Evolutionary conservation across 2,797 vertebrate genomes (phyloP).

Genomic region (Megalops cyprinoides): DNA sequence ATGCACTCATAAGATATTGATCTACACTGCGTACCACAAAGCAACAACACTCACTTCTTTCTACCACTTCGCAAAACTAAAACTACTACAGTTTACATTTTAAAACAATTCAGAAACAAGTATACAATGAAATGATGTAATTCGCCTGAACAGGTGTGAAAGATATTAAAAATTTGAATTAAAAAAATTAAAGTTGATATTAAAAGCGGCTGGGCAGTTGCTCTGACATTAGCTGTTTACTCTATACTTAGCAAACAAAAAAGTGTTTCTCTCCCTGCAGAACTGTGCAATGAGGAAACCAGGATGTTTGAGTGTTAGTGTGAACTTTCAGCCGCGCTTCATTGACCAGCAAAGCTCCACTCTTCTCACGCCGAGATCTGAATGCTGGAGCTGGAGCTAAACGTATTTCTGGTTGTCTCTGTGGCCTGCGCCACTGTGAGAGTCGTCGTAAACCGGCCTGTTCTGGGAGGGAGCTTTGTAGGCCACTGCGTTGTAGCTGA

Average conservation of each 20-base stretch:
- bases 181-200: too few species aligned
- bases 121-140: background rate
- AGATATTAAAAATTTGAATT: background rate
- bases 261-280: constrained; percentile 27
- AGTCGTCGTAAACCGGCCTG: constrained; percentile 32
- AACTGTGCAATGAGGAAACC: constrained; percentile 16
- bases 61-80: background rate
- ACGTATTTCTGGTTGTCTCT: constrained; percentile 51
- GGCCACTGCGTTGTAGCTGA: constrained; percentile 58
- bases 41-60: background rate
- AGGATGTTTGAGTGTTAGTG: background rate
- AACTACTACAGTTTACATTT: background rate
- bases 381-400: constrained; percentile 33
- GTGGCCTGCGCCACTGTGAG: constrained; percentile 42
- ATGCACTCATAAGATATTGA: too few species aligned
- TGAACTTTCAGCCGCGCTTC: background rate
- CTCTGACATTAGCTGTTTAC: background rate
- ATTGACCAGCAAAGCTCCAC: too few species aligned
- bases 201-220: too few species aligned
- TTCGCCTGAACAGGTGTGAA: background rate
- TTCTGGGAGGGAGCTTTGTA: constrained; percentile 61
- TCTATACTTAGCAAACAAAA: background rate
- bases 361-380: background rate
- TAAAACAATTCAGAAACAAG: background rate
- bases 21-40: too few species aligned